Conservation (phyloP, 2,113 vertebrate species). For the Xiphophorus couchianus region DNA sequence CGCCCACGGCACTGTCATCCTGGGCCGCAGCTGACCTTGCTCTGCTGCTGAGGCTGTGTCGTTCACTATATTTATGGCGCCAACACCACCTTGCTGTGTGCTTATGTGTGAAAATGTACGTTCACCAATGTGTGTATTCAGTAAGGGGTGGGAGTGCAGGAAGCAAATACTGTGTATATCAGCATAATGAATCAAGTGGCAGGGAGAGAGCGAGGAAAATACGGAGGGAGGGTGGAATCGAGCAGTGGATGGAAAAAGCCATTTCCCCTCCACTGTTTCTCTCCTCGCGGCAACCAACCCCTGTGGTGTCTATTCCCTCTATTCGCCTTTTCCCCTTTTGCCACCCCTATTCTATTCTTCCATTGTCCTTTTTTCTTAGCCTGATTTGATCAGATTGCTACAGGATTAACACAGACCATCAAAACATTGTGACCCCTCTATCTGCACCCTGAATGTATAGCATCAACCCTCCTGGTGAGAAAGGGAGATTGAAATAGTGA, state of each 20-base stretch:
- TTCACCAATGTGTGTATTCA: conserved; percentile 65
- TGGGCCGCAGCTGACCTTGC: conserved; percentile 83
- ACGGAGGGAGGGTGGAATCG: conserved; percentile 39
- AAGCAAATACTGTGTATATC: conserved; percentile 85
- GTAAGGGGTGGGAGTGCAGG: conserved; percentile 70
- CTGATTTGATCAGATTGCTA: conserved; percentile 38
- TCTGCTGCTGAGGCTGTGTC: conserved; percentile 78
- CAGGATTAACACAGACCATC: conserved; percentile 16
- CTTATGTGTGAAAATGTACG: conserved; percentile 44
- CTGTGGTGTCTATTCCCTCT: conserved; percentile 64
- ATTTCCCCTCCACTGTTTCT: conserved; percentile 74
- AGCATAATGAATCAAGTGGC: conserved; percentile 85
- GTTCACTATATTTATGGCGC: conserved; percentile 85
- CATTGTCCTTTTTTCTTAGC: conserved; percentile 14
- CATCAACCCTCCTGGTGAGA: conserved; percentile 17
- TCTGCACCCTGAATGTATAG: conserved; percentile 12
- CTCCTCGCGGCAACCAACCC: conserved; percentile 63
- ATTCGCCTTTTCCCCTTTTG: conserved; percentile 37
- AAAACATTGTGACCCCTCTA: conserved; percentile 3
- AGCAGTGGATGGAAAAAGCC: conserved; percentile 66
- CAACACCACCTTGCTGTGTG: conserved; percentile 71
- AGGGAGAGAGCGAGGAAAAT: conserved; percentile 56
- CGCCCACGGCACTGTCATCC: conserved; percentile 83
- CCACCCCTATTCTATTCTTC: conserved; percentile 17
- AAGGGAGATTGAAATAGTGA: conserved; percentile 15